A percentile compares a stretch with the other conserved stretches of the same genome.
Conservation (phyloP, 2,888 invertebrate genomes). For the Brachyptera putata region DNA sequence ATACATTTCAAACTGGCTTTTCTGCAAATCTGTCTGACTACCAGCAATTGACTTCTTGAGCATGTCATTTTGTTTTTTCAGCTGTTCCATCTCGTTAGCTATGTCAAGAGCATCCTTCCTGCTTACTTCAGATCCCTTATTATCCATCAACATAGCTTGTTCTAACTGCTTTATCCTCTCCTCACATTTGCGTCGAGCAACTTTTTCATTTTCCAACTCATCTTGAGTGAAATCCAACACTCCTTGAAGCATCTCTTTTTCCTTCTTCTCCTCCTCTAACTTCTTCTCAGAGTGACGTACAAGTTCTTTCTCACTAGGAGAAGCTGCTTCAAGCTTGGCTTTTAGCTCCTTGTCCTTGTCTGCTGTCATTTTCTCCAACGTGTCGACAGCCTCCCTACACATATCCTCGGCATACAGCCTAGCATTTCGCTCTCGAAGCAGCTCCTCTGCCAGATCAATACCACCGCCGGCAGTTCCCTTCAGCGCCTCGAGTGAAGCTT, state of each 20-base stretch:
- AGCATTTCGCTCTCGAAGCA: neutral
- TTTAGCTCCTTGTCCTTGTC: no score
- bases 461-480: neutral
- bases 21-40: no score
- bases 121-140: neutral
- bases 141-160: neutral
- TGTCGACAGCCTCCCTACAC: neutral
- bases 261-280: neutral
- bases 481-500: neutral
- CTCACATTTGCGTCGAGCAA: neutral
- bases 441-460: neutral
- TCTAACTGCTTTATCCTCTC: neutral
- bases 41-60: no score
- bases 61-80: neutral
- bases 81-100: constrained; percentile 1
- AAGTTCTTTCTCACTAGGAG: neutral
- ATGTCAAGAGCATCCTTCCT: neutral
- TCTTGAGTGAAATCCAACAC: neutral
- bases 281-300: neutral
- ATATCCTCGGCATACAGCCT: neutral
- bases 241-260: neutral
- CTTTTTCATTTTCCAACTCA: constrained; percentile 7
- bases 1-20: no score
- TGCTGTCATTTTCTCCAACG: neutral
- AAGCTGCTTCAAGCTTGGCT: no score